Conservation (phyloP, 2,797 vertebrate species). For the Atherinosoma microstoma region DNA sequence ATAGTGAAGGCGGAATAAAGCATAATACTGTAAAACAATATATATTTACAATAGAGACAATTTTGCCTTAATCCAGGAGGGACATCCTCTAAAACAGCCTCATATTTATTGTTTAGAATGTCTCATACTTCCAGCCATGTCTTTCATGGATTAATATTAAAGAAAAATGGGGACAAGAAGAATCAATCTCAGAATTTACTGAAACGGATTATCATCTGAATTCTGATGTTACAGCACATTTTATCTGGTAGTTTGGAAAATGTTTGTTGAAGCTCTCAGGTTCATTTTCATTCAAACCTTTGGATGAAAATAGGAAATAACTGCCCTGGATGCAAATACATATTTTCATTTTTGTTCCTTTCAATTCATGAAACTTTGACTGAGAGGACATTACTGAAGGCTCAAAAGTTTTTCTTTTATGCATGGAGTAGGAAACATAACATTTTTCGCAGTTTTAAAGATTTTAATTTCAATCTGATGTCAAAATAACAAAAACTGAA, state of each 20-base stretch:
- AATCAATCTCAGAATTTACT: not conserved
- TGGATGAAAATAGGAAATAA: conserved; percentile 23
- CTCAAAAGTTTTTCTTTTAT: no score
- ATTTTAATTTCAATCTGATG: not conserved
- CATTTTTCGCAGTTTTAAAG: not conserved
- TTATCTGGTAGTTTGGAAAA: not conserved
- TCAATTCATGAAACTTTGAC: conserved; percentile 32
- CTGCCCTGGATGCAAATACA: conserved; percentile 10
- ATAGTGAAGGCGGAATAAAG: no score
- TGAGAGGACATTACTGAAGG: conserved; percentile 3
- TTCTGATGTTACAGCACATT: not conserved
- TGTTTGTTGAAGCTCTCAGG: not conserved
- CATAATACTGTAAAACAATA: no score
- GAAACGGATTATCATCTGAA: conserved; percentile 3
- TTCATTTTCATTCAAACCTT: conserved; percentile 16
- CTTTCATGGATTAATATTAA: no score
- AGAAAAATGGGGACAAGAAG: no score
- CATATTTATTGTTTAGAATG: no score
- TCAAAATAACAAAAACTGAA: not conserved
- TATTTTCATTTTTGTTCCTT: not conserved
- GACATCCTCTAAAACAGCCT: no score
- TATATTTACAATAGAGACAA: no score
- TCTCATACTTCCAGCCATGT: no score
- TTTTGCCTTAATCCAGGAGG: no score
- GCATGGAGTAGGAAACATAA: no score